Evolutionary conservation across 2,888 invertebrate genomes (phyloP), one percentile per base, ranked within the genome.

Genomic region (Boloria selene): DNA sequence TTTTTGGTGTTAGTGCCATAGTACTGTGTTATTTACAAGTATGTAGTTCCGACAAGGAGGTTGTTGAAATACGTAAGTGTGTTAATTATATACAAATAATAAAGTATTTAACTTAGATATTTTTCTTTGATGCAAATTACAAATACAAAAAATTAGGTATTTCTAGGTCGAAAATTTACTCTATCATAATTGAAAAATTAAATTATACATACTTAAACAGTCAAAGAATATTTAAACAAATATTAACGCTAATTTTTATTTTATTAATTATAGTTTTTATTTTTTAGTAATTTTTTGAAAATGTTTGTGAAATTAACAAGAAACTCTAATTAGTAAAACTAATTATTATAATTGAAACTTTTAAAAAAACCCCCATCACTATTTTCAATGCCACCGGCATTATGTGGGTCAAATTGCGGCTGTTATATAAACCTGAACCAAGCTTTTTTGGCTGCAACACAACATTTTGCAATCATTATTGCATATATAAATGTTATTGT

Each of bases 41-140:
- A 47, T 77, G 80, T 31, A 79, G 61, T 55, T 75, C 81, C 1
- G 80, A 81, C 61, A 73, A 74, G 54, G 86, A 86, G 74, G 79
- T 74, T 44, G 55, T 67, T 4, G 85, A 86, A 73, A 87, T 88
- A 54, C 76, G 89, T 88, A 76, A 79, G 87, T 72, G 63, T 42
- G 45, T 53, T 38, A 26, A n/a, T 7, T 16, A 31, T 0, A 7
- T 6, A 18, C 7, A 1, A 31, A 53, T 10, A 38, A 7, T 10
- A 31, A 10, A 31, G 7, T 6, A 31, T 31, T 1, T 31, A 31
- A 31, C 1, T 31, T 7, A 31, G 2, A 10, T n/a, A n/a, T n/a
- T 4, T 4, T 3, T 31, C 6, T 6, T 31, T 31, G 0, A 31
- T 31, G 3, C 1, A 31, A 31, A 31, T 6, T 7, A 31, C 31